Evolutionary conservation across 2,888 invertebrate genomes (phyloP).

Genomic region (Cheilosia urbana): DNA sequence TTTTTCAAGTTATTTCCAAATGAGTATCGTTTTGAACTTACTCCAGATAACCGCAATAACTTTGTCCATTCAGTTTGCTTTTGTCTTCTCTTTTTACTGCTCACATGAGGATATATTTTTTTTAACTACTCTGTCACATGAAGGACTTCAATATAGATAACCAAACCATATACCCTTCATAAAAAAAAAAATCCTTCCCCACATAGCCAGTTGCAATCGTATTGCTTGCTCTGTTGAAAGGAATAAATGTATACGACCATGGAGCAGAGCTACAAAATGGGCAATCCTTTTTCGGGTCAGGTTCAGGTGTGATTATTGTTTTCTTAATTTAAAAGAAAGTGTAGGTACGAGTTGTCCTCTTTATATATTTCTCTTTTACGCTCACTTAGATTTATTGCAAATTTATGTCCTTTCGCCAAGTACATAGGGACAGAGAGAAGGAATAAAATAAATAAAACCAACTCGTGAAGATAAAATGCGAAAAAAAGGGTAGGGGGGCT

Average conservation of each 20-base stretch:
- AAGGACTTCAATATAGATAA: constrained; percentile 18
- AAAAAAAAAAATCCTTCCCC: constrained; percentile 3
- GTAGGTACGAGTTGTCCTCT: constrained; percentile 7
- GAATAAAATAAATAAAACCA: constrained; percentile 41
- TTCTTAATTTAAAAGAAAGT: constrained; percentile 50
- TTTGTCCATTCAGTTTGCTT: neutral
- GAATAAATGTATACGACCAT: neutral
- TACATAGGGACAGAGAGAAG: constrained; percentile 32
- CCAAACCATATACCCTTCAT: neutral
- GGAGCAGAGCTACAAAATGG: constrained; percentile 19
- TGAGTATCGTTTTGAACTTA: neutral
- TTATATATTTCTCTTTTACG: constrained; percentile 15
- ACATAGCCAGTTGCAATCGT: neutral
- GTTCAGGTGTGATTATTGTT: constrained; percentile 74
- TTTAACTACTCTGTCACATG: neutral
- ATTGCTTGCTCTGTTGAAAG: neutral
- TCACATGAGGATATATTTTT: constrained; percentile 12
- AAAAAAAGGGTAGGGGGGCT: constrained; percentile 8
- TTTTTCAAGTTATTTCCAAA: neutral
- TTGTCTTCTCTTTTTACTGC: neutral
- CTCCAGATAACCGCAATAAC: neutral
- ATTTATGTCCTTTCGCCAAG: constrained; percentile 37
- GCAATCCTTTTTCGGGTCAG: constrained; percentile 68
- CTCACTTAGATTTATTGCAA: constrained; percentile 64
- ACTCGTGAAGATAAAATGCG: constrained; percentile 15